Base-by-base conservation (phyloP, 2,888 invertebrate genomes). In the Lucinisca nassula region DNA sequence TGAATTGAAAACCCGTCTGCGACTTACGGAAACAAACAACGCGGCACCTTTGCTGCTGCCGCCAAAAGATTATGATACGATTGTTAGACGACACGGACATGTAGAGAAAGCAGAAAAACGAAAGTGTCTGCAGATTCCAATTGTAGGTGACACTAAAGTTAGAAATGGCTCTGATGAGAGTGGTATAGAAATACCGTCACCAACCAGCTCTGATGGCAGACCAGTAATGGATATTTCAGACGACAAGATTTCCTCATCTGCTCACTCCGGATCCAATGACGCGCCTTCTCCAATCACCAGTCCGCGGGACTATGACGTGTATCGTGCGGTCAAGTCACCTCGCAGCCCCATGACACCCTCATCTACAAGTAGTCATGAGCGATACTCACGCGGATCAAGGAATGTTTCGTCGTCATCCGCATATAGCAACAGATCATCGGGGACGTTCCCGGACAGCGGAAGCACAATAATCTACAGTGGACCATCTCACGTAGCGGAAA, bases 61-160 rank as follows among this genome's bases (percentile, higher is more conserved):
- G 0, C 99, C 99, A 0, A 97, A 98, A 38, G 99, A 99, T 96
- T 99, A 99, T 97, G 99, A 99, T 96, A 99, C 99, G 32, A 91
- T 94, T 32, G 92, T 93, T 30, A 82, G 94, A 78, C 90, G 92
- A 2, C 93, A 98, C 88, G 98, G 98, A 10, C 98, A 98, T 95
- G 96, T 98, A 75, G 97, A 97, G 0, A 90, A 93, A n/a, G 89
- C 92, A 27, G 90, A 91, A 24, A 82, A 84, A 76, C 77, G 94
- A 8, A 90, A 93, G 49, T 93, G 93, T 82, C 85, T 93, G n/a
- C 93, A 95, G 74, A 87, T 92, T 37, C 91, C 90, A 49, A 89
- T 94, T 30, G 91, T 93, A 14, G 94, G 94, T 1, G 82, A 74
- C 32, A 35, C 40, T 8, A 14, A 77, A 77, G 17, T 40, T 17